Conservation (phyloP, 2,113 vertebrate species). For the Argyrosomus japonicus region DNA sequence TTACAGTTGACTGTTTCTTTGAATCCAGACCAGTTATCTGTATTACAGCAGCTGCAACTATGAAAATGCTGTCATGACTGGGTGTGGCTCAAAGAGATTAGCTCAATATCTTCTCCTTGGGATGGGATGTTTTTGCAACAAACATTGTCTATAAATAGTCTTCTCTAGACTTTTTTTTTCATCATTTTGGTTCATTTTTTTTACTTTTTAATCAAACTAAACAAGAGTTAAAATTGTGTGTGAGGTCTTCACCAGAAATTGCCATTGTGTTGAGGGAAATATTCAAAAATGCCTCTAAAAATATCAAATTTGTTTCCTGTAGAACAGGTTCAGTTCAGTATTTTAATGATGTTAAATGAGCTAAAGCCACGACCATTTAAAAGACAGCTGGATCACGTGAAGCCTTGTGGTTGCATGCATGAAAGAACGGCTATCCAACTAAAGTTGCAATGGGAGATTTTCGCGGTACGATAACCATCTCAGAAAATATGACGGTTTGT, state of each 20-base stretch:
- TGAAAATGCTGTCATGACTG: conserved; percentile 14
- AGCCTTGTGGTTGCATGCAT: not conserved
- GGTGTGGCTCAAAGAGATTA: conserved; percentile 72
- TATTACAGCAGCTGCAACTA: not conserved
- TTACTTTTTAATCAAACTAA: not conserved
- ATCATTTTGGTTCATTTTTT: not conserved
- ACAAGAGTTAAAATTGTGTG: not conserved
- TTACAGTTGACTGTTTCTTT: not conserved
- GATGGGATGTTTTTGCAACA: not conserved
- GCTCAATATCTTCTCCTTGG: conserved; percentile 10
- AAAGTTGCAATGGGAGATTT: no score
- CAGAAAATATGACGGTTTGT: no score
- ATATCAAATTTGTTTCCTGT: not conserved
- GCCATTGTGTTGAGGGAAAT: not conserved
- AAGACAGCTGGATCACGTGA: not conserved
- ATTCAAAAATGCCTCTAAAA: not conserved
- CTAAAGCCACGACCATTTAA: not conserved
- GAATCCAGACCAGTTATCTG: conserved; percentile 19
- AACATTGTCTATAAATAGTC: not conserved
- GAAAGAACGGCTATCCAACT: no score
- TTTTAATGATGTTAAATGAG: not conserved
- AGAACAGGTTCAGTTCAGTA: not conserved
- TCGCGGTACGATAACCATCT: no score
- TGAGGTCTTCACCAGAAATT: no score
- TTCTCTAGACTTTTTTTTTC: not conserved